Evolutionary conservation across 2,113 vertebrate species (phyloP).

Genomic region (Ochotona princeps): DNA sequence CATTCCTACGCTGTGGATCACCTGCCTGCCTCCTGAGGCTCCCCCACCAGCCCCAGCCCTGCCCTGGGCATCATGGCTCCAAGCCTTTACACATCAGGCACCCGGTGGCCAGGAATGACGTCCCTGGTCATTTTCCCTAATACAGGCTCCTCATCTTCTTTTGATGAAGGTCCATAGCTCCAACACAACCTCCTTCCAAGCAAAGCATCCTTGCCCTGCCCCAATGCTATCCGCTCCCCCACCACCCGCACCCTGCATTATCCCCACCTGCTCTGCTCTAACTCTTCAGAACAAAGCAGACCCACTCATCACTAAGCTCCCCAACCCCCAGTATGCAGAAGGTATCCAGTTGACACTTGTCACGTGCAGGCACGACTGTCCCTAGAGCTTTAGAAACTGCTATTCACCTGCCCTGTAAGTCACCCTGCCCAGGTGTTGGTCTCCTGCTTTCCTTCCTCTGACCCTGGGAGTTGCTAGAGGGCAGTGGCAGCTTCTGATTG

Average conservation of each 20-base stretch:
- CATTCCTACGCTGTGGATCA: background rate
- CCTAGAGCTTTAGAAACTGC: background rate
- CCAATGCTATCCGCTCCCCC: background rate
- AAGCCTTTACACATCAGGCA: background rate
- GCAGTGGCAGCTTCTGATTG: conserved; percentile 28
- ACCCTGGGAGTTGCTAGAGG: background rate
- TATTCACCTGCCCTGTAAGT: background rate
- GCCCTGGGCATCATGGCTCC: background rate
- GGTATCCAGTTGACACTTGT: background rate
- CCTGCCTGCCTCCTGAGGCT: background rate
- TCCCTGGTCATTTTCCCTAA: background rate
- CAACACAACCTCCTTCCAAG: background rate
- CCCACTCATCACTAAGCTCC: background rate
- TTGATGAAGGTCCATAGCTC: background rate
- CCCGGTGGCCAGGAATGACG: rapidly evolving
- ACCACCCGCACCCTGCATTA: background rate
- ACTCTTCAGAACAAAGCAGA: background rate
- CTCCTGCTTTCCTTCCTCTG: background rate
- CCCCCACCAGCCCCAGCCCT: background rate
- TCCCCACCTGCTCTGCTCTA: background rate
- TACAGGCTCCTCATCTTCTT: background rate
- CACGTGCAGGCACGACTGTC: background rate
- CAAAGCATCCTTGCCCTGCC: background rate
- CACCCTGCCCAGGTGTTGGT: background rate
- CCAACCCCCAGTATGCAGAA: background rate